Evolutionary conservation across 1,140 invertebrate species (phyloP).

Genomic region (Contarinia nasturtii): DNA sequence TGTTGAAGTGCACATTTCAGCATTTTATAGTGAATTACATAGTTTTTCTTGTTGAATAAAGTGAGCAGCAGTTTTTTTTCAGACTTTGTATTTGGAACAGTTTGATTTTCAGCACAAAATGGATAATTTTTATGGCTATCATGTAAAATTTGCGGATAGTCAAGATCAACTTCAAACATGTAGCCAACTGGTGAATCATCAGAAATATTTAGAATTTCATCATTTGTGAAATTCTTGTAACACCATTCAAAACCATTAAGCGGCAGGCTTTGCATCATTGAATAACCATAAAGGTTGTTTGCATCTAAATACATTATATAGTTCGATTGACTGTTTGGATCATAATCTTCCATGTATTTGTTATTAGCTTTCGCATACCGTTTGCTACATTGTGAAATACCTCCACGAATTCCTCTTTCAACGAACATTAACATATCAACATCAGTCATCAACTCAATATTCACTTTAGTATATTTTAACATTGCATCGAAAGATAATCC

Average conservation of each 20-base stretch:
- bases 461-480: conserved; percentile 19
- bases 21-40: no score
- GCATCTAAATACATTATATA: conserved; percentile 28
- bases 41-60: no score
- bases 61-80: conserved; percentile 7
- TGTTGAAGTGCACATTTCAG: no score
- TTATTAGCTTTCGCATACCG: conserved; percentile 27
- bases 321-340: conserved; percentile 9
- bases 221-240: conserved; percentile 13
- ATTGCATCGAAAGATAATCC: conserved; percentile 22
- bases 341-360: conserved; percentile 24
- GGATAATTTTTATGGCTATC: conserved; percentile 30
- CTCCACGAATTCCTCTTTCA: conserved; percentile 21
- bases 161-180: conserved; percentile 28
- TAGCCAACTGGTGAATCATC: conserved; percentile 25
- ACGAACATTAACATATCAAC: conserved; percentile 25
- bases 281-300: conserved; percentile 33
- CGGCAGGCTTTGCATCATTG: conserved; percentile 26
- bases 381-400: conserved; percentile 19
- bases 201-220: conserved; percentile 9
- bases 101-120: conserved; percentile 23
- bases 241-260: conserved; percentile 24
- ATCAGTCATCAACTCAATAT: conserved; percentile 28
- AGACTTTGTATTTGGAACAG: conserved; percentile 2
- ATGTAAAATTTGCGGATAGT: conserved; percentile 24